Evolutionary conservation across 2,888 invertebrate genomes (phyloP), one percentile per base, ranked within the genome.

Genomic region (Troides helena): DNA sequence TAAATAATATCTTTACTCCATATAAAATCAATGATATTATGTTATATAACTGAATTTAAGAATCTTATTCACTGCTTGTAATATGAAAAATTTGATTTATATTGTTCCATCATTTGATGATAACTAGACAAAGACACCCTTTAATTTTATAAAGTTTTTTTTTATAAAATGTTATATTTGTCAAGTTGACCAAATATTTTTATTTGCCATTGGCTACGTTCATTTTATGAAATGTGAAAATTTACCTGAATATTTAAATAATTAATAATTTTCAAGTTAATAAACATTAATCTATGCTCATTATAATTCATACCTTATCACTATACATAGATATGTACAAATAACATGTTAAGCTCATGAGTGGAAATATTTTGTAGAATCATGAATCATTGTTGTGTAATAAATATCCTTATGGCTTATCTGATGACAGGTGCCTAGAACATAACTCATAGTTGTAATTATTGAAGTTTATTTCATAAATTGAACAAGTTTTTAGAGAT

Each of bases 351-450:
- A 17, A 14, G 58, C 10, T 59, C n/a, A 60, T 7, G 14, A 39
- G 21, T 60, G 59, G 59, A 66, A 66, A 66, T 50, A n/a, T 64
- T 64, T 64, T 64, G 4, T 23, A 46, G n/a, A n/a, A 36, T 14
- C n/a, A 21, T 67, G 61, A 67, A 8, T 67, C 61, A 67, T 62
- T 61, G 56, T 39, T 36, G 21, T n/a, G 8, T n/a, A 25, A 12
- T n/a, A 56, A 39, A 36, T 21, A 57, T 39, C 23, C n/a, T 21
- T 21, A 30, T 2, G 21, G n/a, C 39, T 65, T 57, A 65, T 65
- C 64, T 57, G 43, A 21, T 39, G 43, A 43, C 3, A 62, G 62
- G 43, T 62, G n/a, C 53, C 53, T 53, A 53, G 53, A 53, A 1
- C n/a, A 53, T 53, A 53, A 53, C n/a, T 53, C 8, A n/a, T 53